Conservation (phyloP, 1,140 invertebrate species). For the Armadillidium nasatum region DNA sequence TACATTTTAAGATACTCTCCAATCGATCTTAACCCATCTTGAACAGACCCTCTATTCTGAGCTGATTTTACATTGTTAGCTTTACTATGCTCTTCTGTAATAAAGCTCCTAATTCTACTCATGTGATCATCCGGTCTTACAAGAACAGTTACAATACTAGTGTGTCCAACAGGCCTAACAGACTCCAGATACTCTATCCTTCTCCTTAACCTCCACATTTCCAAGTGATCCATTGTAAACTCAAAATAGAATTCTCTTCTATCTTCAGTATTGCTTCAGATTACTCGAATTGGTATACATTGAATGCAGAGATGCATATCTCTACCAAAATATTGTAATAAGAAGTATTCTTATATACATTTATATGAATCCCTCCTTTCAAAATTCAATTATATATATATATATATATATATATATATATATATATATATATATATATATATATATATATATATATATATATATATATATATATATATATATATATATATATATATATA, state of each 20-base stretch:
- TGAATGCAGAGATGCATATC: too few relatives aligned
- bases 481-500: slow-evolving; percentile 6
- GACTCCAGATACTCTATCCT: slow-evolving; percentile 23
- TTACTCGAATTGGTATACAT: too few relatives aligned
- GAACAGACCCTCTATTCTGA: slow-evolving; percentile 22
- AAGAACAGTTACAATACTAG: slow-evolving; percentile 26
- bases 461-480: neutral
- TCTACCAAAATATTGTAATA: too few relatives aligned
- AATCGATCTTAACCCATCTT: slow-evolving; percentile 25
- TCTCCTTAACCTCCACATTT: slow-evolving; percentile 24
- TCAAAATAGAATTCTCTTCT: too few relatives aligned
- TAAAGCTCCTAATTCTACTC: slow-evolving; percentile 20
- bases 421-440: slow-evolving; percentile 15
- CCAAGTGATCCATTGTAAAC: slow-evolving; percentile 14
- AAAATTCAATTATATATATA: neutral
- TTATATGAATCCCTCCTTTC: too few relatives aligned
- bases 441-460: slow-evolving; percentile 11
- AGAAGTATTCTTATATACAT: too few relatives aligned
- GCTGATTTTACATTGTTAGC: slow-evolving; percentile 26
- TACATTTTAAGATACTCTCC: slow-evolving; percentile 16
- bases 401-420: neutral
- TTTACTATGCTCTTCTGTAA: slow-evolving; percentile 20
- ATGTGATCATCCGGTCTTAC: slow-evolving; percentile 27
- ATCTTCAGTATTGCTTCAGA: too few relatives aligned
- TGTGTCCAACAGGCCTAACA: slow-evolving; percentile 13